Conservation (phyloP, 2,888 invertebrate genomes). For the Orchesellides sinensis region DNA sequence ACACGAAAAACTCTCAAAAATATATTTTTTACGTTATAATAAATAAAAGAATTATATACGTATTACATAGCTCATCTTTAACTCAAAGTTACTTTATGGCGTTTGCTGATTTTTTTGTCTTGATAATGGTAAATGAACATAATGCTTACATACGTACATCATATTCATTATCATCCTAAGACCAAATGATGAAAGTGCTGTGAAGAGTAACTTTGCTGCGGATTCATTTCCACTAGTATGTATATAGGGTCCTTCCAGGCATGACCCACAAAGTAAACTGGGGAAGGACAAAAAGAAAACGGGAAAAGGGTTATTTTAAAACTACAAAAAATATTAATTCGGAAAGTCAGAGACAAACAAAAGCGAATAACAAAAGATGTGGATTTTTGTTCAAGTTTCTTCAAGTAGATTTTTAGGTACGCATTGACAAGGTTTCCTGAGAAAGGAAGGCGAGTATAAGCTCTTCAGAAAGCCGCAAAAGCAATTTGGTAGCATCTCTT, state of each 20-base stretch:
- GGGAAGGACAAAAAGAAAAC: constrained; percentile 32
- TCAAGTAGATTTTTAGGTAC: neutral
- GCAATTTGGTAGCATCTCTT: neutral
- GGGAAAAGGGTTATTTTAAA: constrained; percentile 25
- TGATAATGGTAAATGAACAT: neutral
- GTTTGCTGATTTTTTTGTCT: constrained; percentile 14
- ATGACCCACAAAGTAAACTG: constrained; percentile 15
- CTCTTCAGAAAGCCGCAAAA: neutral
- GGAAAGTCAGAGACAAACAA: constrained; percentile 9
- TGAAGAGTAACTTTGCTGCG: neutral
- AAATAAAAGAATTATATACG: constrained; percentile 2
- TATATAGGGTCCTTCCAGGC: neutral
- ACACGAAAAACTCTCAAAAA: neutral
- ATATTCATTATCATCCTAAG: neutral
- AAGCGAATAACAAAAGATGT: neutral
- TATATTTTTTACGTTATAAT: neutral
- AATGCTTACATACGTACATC: neutral
- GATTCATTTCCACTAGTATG: neutral
- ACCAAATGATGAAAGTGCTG: constrained; percentile 5
- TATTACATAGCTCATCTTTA: too few species aligned
- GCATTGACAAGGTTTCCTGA: neutral
- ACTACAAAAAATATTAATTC: constrained; percentile 22
- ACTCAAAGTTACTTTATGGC: neutral
- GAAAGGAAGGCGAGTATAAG: neutral
- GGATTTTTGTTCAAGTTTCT: constrained; percentile 3